A percentile compares a stretch with the other conserved stretches of the same genome.
These are phyloP conservation scores for Phaedon cochleariae DNA, from an alignment of 2,888 invertebrate genomes.

Conservation along the genomic window DNA sequence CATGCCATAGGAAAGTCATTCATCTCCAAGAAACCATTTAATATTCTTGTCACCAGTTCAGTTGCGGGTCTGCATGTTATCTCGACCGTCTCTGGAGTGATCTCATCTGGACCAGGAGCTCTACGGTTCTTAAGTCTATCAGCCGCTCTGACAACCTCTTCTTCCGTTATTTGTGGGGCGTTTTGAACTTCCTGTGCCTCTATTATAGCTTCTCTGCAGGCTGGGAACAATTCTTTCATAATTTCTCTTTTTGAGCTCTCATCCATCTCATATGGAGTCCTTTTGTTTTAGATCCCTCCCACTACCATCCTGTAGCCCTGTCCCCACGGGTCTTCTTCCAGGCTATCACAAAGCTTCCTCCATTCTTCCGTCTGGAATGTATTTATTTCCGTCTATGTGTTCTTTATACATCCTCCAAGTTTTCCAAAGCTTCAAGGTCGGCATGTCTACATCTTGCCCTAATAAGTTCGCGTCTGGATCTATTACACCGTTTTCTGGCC, in stretches of 20 bases:
- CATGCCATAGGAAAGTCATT: neutral
- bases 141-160: neutral
- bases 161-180: neutral
- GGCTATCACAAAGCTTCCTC: neutral
- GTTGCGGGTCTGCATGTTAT: neutral
- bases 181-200: neutral
- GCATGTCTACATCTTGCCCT: too few relatives aligned
- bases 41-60: neutral
- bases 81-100: neutral
- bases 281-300: neutral
- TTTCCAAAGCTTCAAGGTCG: too few relatives aligned
- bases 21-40: neutral
- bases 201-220: neutral
- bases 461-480: too few relatives aligned
- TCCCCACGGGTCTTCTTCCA: neutral
- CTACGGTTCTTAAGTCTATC: neutral
- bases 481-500: too few relatives aligned
- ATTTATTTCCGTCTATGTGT: neutral
- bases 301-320: constrained; percentile 10
- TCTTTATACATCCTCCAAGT: too few relatives aligned
- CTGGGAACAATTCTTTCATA: constrained; percentile 13
- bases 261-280: constrained; percentile 1
- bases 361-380: neutral
- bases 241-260: neutral
- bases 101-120: neutral